These are phyloP conservation scores for Neogobius melanostomus DNA, from an alignment of 2,113 vertebrate genomes.

Conservation along the genomic window DNA sequence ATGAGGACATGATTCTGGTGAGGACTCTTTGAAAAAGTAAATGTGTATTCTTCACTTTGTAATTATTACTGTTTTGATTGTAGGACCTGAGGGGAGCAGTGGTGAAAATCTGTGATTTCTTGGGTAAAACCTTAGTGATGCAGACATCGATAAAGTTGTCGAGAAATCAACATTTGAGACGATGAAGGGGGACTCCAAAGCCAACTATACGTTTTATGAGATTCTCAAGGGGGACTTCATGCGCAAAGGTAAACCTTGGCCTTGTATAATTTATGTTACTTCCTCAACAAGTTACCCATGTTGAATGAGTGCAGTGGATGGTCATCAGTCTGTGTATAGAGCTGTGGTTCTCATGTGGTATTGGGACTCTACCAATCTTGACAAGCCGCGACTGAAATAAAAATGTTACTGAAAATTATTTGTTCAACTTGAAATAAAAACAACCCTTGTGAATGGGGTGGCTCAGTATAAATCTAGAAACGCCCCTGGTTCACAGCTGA, in stretches of 20 bases:
- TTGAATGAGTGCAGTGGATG: too few species aligned
- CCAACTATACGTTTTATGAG: conserved; percentile 64
- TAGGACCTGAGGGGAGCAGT: conserved; percentile 66
- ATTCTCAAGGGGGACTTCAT: conserved; percentile 53
- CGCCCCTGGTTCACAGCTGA: too few species aligned
- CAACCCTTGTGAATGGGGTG: too few species aligned
- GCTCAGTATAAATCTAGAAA: too few species aligned
- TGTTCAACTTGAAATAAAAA: too few species aligned
- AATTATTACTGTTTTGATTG: neutral
- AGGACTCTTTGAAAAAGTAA: conserved; percentile 1
- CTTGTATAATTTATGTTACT: too few species aligned
- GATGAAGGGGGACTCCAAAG: conserved; percentile 69
- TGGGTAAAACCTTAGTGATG: conserved; percentile 61
- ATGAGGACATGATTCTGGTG: conserved; percentile 35
- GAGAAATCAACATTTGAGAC: conserved; percentile 67
- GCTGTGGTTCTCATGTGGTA: too few species aligned
- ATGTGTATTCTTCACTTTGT: neutral
- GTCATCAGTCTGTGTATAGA: too few species aligned
- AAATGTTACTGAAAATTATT: too few species aligned
- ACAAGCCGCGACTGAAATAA: too few species aligned
- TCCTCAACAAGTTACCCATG: neutral
- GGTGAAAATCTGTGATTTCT: conserved; percentile 59
- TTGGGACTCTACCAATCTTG: too few species aligned
- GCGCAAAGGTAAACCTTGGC: conserved; percentile 62
- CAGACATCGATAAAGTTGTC: conserved; percentile 48